Evolutionary conservation across 2,797 vertebrate species (phyloP), one percentile per base, ranked within the genome.

Genomic region (Phaenicophaeus curvirostris): DNA sequence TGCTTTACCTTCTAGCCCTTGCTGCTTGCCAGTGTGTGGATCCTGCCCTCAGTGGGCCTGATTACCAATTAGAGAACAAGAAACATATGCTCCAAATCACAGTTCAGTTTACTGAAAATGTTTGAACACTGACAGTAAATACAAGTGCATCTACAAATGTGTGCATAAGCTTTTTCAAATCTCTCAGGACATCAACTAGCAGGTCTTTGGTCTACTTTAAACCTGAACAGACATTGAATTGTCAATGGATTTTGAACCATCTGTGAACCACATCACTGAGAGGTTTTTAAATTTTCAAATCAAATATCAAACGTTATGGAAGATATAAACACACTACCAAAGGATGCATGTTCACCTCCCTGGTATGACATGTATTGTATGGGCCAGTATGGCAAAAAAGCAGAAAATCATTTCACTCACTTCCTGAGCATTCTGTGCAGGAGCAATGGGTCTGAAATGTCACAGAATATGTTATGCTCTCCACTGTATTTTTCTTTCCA

Each of bases 61-160:
- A 93, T 96, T 96, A 82, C 73, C 93, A 93, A 79, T 93, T 92
- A 90, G 86, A 86, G 68, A 95, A 81, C 58, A 83, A 85, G 76
- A 95, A 96, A 88, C 96, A 97, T 97, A 96, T 96, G 95, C 89
- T 95, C 77, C 71, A 96, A 96, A 97, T 96, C 91, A 89, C 89
- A 95, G 93, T 93, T 94, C 86, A 95, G 90, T 96, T 95, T 95
- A 95, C 84, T 94, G 81, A 90, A 97, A 97, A 86, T 88, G 79
- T 96, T 96, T 96, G 85, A 98, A 97, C 80, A 79, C 67, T 95
- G 94, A 96, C 93, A 96, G 91, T 72, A 97, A 96, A 97, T 90
- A 96, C 3, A 44, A 91, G 85, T 94, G 79, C 89, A 87, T 93
- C 87, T 94, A 95, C 80, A 96, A 97, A 96, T 94, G 75, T 96